Conservation (phyloP, 2,888 invertebrate species). For the Allacma fusca region DNA sequence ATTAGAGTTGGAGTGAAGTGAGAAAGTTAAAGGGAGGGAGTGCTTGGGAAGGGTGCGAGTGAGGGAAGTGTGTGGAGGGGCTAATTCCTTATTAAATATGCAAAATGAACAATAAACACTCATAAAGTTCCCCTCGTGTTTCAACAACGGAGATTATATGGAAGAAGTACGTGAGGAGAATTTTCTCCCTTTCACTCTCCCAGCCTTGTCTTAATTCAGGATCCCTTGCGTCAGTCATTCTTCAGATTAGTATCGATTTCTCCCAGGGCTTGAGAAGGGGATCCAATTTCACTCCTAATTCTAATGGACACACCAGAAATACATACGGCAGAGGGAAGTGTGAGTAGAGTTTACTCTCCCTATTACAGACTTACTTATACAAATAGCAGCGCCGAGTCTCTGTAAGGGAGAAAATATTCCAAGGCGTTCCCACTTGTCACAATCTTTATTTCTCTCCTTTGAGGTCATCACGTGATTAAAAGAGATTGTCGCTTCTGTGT, state of each 20-base stretch:
- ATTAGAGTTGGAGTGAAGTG: background rate
- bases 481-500: too few species aligned
- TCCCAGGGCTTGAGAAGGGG: too few species aligned
- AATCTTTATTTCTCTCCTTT: too few species aligned
- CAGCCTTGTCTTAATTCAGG: conserved; percentile 1
- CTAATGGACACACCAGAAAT: too few species aligned
- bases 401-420: too few species aligned
- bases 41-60: background rate
- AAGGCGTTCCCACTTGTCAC: too few species aligned
- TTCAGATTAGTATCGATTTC: conserved; percentile 7
- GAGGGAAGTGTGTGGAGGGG: background rate
- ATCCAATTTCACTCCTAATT: too few species aligned
- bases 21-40: background rate
- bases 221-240: conserved; percentile 12
- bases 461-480: too few species aligned
- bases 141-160: background rate
- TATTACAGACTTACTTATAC: too few species aligned
- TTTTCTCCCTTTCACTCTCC: background rate
- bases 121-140: conserved; percentile 3
- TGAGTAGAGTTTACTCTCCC: too few species aligned
- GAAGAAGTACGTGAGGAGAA: background rate
- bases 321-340: too few species aligned
- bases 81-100: conserved; percentile 24
- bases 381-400: too few species aligned
- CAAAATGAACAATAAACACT: conserved; percentile 24